Evolutionary conservation across 2,888 invertebrate genomes (phyloP), one percentile per base, ranked within the genome.

Genomic region (Venustoraphidia nigricollis): DNA sequence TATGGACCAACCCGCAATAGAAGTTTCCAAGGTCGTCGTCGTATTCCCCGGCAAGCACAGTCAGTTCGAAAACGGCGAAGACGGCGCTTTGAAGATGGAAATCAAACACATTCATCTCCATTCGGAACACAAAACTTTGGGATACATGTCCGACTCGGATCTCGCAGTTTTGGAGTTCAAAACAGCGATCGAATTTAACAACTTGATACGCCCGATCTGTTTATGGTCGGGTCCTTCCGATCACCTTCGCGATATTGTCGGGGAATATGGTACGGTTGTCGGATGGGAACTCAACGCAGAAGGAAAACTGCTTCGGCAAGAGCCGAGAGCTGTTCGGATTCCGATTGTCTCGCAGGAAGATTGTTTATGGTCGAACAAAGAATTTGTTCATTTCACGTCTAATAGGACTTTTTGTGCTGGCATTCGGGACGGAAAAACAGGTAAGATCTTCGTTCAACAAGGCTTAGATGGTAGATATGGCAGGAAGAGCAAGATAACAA

Each of bases 401-500:
- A 43, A 42, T 8, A 39, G 27, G 47, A 36, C 58, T 54, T 47
- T 59, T 53, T 50, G 59, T 59, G 45, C 51, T 9, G 47, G 47
- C 34, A 17, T 17, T 17, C 17, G 17, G 3, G 17, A 17, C 17
- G 17, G 17, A 17, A 17, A 17, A 17, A 17, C 17, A 17, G 17
- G 17, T 17, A 17, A 17, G 17, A 17, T 17, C 17, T 17, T 17
- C 17, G 17, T 17, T 17, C 17, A 17, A 17, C 17, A 17, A 17
- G 17, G 17, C 4, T 17, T 3, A 17, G 17, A 17, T 17, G 2
- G 17, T 17, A n/a, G n/a, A n/a, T n/a, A n/a, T 17, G 17, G 3
- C 17, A 4, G 17, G 17, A 17, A 17, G 17, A 17, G 17, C 17
- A 3, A 3, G 17, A 17, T 17, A n/a, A n/a, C n/a, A n/a, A n/a